Evolutionary conservation across 30 jellyfish, hydroid and myxozoan species (phyloP), one percentile per base, ranked within the genome.

Genomic region (Calvadosia cruxmelitensis): DNA sequence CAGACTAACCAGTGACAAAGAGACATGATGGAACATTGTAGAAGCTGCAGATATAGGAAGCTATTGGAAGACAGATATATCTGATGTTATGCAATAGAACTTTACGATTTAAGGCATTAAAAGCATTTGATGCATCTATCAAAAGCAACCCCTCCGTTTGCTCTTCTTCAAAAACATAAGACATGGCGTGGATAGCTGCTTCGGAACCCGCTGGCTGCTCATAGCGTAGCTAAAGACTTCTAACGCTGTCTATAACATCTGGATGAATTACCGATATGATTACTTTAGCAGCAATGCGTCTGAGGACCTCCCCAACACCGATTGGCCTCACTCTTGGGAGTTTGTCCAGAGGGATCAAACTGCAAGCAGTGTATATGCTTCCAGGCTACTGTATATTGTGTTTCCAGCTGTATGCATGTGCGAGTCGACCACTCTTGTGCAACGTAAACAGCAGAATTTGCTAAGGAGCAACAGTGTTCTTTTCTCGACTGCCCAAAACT

Each of bases 101-200:
- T 48, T 70, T 15, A 13, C 79, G 24, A 33, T 70, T 70, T 27
- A 70, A 32, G 3, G 79, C 48, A 51, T 50, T 70, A 34, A 70
- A 70, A 12, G 79, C 79, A 70, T 70, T 70, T 48, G 79, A 70
- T n/a, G 79, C 79, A 50, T 70, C 79, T 2, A 70, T 31, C 29
- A 50, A 63, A 20, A 70, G 50, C 50, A 36, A 49, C 26, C 73
- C 63, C 2, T n/a, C 50, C n/a, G 75, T 36, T 28, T 27, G 52
- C 29, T 69, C 79, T 2, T 29, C 29, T 24, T 69, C 79, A 48
- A 69, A 69, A 23, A 49, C 16, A 20, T 7, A 28, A 27, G n/a
- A 36, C 71, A 69, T 50, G 23, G 79, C 27, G 42, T 70, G 79
- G 23, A 33, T 50, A 16, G 79, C 79, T 3, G 74, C 70, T 33